A percentile compares a stretch with the other conserved stretches of the same genome.
These are phyloP conservation scores for Ips nitidus DNA, from an alignment of 1,140 invertebrate genomes.

Conservation along the genomic window DNA sequence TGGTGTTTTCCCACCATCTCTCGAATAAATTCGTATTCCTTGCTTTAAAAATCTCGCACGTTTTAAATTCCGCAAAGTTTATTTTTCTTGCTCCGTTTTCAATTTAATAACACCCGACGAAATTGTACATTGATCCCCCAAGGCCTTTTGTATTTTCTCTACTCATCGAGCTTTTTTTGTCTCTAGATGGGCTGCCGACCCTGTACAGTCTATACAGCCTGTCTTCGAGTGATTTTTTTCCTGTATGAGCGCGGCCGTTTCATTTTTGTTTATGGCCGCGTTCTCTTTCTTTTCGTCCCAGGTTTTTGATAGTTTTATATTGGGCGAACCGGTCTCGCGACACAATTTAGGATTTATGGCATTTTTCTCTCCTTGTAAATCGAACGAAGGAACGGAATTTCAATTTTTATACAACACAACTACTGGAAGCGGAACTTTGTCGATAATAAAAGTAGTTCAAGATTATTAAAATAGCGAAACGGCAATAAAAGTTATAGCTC, in stretches of 20 bases:
- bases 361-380: too few relatives aligned
- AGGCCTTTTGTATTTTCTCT: conserved; percentile 17
- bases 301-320: conserved; percentile 27
- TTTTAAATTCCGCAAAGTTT: conserved; percentile 23
- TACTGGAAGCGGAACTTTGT: too few relatives aligned
- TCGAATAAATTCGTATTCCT: conserved; percentile 3
- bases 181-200: background rate
- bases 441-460: too few relatives aligned
- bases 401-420: too few relatives aligned
- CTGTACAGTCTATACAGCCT: conserved; percentile 5
- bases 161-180: conserved; percentile 2
- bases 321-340: conserved; percentile 19
- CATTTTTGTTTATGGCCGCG: conserved; percentile 26
- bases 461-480: too few relatives aligned
- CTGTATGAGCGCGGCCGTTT: conserved; percentile 16
- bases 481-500: too few relatives aligned
- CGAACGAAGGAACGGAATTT: conserved; percentile 2
- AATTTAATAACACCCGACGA: conserved; percentile 25
- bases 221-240: background rate
- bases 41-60: conserved; percentile 21
- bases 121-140: conserved; percentile 27
- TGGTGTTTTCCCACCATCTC: conserved; percentile 3
- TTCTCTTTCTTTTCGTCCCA: conserved; percentile 27
- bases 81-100: conserved; percentile 25
- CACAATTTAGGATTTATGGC: conserved; percentile 25